Conservation (phyloP, 2,113 vertebrate species). For the Eubucco bourcierii region DNA sequence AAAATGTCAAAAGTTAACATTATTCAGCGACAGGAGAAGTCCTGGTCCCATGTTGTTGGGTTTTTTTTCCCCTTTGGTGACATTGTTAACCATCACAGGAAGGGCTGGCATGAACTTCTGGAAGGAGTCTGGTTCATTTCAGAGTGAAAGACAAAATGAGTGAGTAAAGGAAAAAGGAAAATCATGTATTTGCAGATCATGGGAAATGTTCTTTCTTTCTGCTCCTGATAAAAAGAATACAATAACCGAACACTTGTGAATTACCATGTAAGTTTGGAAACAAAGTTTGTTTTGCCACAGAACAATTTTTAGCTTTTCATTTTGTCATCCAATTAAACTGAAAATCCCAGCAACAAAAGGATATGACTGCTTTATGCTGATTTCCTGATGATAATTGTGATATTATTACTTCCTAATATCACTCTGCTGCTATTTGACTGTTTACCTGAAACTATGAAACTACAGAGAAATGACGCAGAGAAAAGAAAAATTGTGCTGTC, state of each 20-base stretch:
- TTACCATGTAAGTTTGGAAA: not conserved
- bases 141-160: not conserved
- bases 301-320: not conserved
- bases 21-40: not conserved
- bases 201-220: not conserved
- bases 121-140: not conserved
- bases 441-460: not conserved
- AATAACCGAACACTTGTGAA: not conserved
- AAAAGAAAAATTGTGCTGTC: not conserved
- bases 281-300: not conserved
- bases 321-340: not conserved
- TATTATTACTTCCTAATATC: not conserved
- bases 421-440: not conserved
- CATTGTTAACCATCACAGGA: not conserved
- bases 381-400: not conserved
- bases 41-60: not conserved
- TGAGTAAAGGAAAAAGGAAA: not conserved
- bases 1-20: not conserved
- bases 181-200: not conserved
- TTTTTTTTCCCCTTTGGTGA: not conserved
- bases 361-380: not conserved
- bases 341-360: not conserved
- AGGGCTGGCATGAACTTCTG: not conserved
- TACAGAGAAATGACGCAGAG: not conserved
- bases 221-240: not conserved